phyloP scores from a whole-genome alignment of 1,140 invertebrate species.

The Odontomachus brunneus region DNA sequence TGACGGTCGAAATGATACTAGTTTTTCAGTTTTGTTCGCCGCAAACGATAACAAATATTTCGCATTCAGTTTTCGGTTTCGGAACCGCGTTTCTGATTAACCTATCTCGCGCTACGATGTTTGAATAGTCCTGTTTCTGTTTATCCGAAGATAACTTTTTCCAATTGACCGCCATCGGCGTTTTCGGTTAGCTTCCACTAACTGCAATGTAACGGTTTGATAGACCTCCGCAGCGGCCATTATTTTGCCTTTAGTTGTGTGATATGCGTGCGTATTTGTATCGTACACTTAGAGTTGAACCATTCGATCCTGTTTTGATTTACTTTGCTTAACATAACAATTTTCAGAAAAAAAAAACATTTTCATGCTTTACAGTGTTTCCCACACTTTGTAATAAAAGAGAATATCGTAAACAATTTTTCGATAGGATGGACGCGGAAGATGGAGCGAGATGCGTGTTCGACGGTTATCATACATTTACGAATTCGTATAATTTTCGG shows the following conservation, averaged over 20 bases:
- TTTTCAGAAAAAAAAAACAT: too few species aligned
- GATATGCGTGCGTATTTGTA: not conserved
- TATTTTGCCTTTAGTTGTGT: not conserved
- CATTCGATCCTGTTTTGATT: not conserved
- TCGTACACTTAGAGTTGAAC: not conserved
- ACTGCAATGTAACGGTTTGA: not conserved
- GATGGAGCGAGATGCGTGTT: not conserved
- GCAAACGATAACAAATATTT: not conserved
- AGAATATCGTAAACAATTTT: not conserved
- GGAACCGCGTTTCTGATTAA: not conserved
- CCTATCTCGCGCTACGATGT: not conserved
- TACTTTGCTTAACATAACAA: too few species aligned
- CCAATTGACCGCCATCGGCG: not conserved
- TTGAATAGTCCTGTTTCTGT: not conserved
- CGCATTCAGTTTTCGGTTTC: not conserved
- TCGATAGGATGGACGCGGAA: not conserved
- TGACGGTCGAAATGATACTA: too few species aligned
- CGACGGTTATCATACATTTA: not conserved
- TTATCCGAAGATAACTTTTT: slow-evolving; percentile 14
- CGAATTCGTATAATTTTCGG: slow-evolving; percentile 18
- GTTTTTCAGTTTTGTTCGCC: not conserved
- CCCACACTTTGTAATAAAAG: not conserved
- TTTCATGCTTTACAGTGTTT: too few species aligned
- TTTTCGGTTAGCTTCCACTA: not conserved
- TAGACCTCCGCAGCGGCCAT: not conserved